These are phyloP conservation scores for Synchiropus splendidus DNA, from an alignment of 2,113 vertebrate genomes.

Conservation along the genomic window DNA sequence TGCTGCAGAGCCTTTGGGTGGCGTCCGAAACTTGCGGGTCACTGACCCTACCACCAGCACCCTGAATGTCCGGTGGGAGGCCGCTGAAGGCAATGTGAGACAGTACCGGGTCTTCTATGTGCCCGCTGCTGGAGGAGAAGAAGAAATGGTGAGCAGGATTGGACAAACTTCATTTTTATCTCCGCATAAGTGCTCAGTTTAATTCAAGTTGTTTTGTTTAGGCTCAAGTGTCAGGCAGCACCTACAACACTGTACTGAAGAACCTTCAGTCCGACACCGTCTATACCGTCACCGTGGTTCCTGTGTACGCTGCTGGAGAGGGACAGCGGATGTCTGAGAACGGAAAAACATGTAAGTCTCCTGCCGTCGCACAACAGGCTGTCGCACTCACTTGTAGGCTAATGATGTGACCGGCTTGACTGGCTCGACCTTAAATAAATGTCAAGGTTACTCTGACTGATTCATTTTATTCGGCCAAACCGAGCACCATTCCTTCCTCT, in stretches of 20 bases:
- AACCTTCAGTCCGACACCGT: constrained; percentile 79
- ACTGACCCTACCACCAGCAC: constrained; percentile 89
- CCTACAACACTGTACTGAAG: constrained; percentile 78
- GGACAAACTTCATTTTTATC: too few species aligned
- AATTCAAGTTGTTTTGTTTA: constrained; percentile 25
- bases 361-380: not conserved
- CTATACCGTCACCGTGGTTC: constrained; percentile 81
- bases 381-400: not conserved
- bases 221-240: constrained; percentile 82
- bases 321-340: constrained; percentile 81
- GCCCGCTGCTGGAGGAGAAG: constrained; percentile 72
- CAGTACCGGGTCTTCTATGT: constrained; percentile 85
- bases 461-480: constrained; percentile 12
- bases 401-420: not conserved
- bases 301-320: constrained; percentile 80
- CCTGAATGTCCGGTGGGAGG: constrained; percentile 86
- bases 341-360: constrained; percentile 87
- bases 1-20: constrained; percentile 80
- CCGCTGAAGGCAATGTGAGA: constrained; percentile 86
- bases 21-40: constrained; percentile 82
- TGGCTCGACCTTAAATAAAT: too few species aligned
- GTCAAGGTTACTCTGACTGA: too few species aligned
- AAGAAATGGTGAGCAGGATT: constrained; percentile 77
- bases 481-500: too few species aligned
- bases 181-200: too few species aligned